Conservation (phyloP, 1,140 invertebrate genomes). For the Lepeophtheirus salmonis region DNA sequence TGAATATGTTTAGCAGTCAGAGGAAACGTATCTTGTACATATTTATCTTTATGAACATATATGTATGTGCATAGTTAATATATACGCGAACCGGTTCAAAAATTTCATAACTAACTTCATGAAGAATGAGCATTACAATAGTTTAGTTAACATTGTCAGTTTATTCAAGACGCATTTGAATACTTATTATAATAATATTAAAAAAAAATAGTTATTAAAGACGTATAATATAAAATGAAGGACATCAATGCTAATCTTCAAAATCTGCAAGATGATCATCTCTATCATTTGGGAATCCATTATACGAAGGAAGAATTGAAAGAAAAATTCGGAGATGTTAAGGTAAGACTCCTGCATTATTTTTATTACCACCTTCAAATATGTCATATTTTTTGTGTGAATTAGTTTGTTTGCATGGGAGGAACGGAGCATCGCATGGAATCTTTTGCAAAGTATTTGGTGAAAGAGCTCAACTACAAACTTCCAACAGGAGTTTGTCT, state of each 20-base stretch:
- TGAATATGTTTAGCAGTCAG: too few relatives aligned
- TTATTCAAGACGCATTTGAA: too few relatives aligned
- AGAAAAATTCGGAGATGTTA: constrained; percentile 90
- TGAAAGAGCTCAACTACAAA: constrained; percentile 68
- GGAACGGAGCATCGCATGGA: constrained; percentile 87
- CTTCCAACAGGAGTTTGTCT: constrained; percentile 65
- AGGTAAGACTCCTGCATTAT: constrained; percentile 38
- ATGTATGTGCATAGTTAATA: too few relatives aligned
- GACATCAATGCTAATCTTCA: constrained; percentile 59
- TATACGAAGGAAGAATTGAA: constrained; percentile 74
- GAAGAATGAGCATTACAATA: too few relatives aligned
- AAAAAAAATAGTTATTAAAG: too few relatives aligned
- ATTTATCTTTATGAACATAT: too few relatives aligned
- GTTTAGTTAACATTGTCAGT: too few relatives aligned
- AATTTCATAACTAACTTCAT: too few relatives aligned
- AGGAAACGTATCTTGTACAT: too few relatives aligned
- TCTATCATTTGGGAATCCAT: constrained; percentile 80
- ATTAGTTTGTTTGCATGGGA: constrained; percentile 91
- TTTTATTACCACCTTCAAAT: constrained; percentile 1
- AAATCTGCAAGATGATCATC: constrained; percentile 75
- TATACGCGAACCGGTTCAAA: too few relatives aligned
- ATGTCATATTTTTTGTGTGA: constrained; percentile 16
- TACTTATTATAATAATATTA: too few relatives aligned
- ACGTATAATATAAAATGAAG: not conserved
- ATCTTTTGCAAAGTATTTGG: constrained; percentile 72